Percentiles rank a stretch among this genome's conserved stretches.
Conservation (phyloP, 2,888 invertebrate genomes). For the Serripes groenlandicus region DNA sequence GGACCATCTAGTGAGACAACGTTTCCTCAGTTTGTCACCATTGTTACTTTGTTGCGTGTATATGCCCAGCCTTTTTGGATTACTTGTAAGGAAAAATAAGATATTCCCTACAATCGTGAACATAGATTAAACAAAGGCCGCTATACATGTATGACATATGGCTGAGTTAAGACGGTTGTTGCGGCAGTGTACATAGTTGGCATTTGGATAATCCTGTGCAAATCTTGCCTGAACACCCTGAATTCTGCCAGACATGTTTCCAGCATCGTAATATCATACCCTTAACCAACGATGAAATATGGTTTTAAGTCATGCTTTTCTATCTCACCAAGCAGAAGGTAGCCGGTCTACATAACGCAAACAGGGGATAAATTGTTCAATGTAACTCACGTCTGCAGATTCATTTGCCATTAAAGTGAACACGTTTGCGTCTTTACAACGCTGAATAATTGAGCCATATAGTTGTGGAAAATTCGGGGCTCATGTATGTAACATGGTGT, state of each 20-base stretch:
- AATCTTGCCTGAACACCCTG: constrained; percentile 34
- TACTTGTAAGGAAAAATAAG: constrained; percentile 22
- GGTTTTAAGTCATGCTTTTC: constrained; percentile 26
- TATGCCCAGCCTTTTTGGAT: neutral
- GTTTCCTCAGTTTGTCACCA: constrained; percentile 4
- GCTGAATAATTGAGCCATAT: too few relatives aligned
- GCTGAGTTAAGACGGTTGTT: constrained; percentile 35
- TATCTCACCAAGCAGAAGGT: constrained; percentile 7
- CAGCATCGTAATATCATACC: constrained; percentile 42
- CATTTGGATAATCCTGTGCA: constrained; percentile 5
- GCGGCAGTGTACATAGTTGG: constrained; percentile 18
- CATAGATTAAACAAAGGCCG: constrained; percentile 25
- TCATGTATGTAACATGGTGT: too few relatives aligned
- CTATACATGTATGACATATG: constrained; percentile 31
- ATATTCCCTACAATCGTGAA: constrained; percentile 29
- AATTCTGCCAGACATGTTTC: constrained; percentile 27
- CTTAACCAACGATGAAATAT: constrained; percentile 18
- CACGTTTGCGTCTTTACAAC: constrained; percentile 3
- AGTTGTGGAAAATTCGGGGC: too few relatives aligned
- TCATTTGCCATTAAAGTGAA: constrained; percentile 32
- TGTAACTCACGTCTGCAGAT: constrained; percentile 29
- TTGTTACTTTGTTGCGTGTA: neutral
- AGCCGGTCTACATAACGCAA: constrained; percentile 4
- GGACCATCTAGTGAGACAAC: constrained; percentile 25
- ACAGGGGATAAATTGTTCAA: constrained; percentile 30